Percentiles rank a stretch among this genome's conserved stretches.
Conservation (phyloP, 2,888 invertebrate genomes). For the Drosophila cracens region DNA sequence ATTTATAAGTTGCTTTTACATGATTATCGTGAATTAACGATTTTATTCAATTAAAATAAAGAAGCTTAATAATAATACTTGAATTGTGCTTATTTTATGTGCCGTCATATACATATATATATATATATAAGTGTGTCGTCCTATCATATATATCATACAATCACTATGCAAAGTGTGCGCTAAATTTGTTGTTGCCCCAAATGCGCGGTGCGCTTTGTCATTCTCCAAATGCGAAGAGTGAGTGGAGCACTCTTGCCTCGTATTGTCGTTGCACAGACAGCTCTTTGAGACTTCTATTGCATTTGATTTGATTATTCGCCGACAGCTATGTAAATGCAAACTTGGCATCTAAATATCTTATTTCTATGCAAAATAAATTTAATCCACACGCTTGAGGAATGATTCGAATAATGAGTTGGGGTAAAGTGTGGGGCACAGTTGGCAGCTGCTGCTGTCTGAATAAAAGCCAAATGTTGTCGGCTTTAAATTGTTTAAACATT, state of each 20-base stretch:
- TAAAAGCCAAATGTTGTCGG: constrained; percentile 62
- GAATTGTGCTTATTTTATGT: not conserved
- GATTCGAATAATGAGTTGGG: not conserved
- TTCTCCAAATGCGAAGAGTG: not conserved
- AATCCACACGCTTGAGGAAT: constrained; percentile 8
- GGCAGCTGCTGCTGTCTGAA: constrained; percentile 72
- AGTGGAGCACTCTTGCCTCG: not conserved
- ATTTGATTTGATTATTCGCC: not conserved
- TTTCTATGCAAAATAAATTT: constrained; percentile 15
- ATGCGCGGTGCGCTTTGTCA: not conserved
- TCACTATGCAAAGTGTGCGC: not conserved
- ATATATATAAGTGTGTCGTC: too few relatives aligned
- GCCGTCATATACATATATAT: too few relatives aligned
- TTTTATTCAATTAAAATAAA: not conserved
- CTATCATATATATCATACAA: not conserved
- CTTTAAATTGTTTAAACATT: constrained; percentile 81
- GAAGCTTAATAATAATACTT: not conserved
- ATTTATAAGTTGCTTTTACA: not conserved
- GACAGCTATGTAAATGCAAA: not conserved
- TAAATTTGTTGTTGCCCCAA: not conserved
- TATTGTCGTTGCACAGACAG: not conserved
- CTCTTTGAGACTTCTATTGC: not conserved
- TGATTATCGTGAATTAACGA: not conserved
- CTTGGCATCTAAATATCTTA: not conserved
- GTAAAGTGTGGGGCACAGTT: constrained; percentile 30